Evolutionary conservation across 2,888 invertebrate species (phyloP), one percentile per base, ranked within the genome.

Genomic region (Amaurobius ferox): DNA sequence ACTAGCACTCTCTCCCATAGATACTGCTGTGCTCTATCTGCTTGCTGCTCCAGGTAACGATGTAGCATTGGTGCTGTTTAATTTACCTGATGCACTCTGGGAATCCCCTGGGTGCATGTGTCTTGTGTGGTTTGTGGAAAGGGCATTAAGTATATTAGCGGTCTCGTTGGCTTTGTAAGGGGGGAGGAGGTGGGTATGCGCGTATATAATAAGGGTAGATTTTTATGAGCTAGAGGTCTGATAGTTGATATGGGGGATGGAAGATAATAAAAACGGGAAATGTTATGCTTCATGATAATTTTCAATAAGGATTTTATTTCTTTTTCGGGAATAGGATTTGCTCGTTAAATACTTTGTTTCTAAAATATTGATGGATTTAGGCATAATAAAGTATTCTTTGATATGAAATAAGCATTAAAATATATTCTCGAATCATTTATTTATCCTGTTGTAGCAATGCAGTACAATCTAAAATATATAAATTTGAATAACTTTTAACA

Each of bases 121-220:
- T 32, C 35, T 66, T 40, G 77, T 66, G 83, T 71, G 70, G 71
- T 44, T 83, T 35, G 71, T 32, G 64, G 44, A 62, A 71, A 76
- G 64, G 62, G 83, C 83, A 83, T 83, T 83, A 83, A 77, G 83
- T 83, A 72, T 83, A 83, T 83, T 83, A 83, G 83, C 48, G 66
- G 35, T 66, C 83, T 83, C 71, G 83, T 83, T 77, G 44, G 40
- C 26, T 35, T 71, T 30, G 28, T 23, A 3, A 11, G 30, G 66
- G 71, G 39, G 30, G 68, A 61, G 16, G 26, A 48, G 64, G 64
- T 1, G 32, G 19, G 32, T 44, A 16, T n/a, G 32, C 32, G n/a
- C 19, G 7, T 66, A 9, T 13, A n/a, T 16, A 64, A 30, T 29
- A 28, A 13, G 66, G 32, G 66, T 3, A 16, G 61, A 23, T 23